Base-by-base conservation (phyloP, 1,140 invertebrate species). In the Oncopodura yosiiana region DNA sequence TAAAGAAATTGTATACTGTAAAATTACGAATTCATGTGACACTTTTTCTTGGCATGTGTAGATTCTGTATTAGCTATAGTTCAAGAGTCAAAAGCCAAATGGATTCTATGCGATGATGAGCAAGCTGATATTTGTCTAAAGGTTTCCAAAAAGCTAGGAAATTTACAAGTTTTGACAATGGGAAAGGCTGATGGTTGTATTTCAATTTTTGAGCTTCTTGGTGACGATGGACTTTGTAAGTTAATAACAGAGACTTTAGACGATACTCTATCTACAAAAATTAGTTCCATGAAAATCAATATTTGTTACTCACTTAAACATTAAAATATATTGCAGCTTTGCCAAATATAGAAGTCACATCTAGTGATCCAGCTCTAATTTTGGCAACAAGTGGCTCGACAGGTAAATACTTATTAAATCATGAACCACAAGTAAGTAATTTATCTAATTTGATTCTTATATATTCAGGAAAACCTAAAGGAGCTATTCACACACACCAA, bases 341-440 rank as follows among this genome's bases (percentile, higher is more conserved):
- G n/a, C 60, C 60, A 3, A 4, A 43, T 3, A 24, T 49, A 4
- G 44, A 50, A 24, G 27, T 45, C 1, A 52, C 27, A n/a, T 8
- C 14, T 1, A 24, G 49, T 11, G 55, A 62, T 26, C n/a, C 41
- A 1, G 49, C 50, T 3, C 27, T 58, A 2, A 52, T 62, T 12
- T 34, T 62, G 29, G 34, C 39, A 14, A 62, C 60, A 12, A 58
- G 55, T 29, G 60, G 60, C 23, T 55, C 60, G 12, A 61, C 59
- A 1, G 59, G 59, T 14, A 45, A 44, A 30, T 49, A 45, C 32
- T n/a, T n/a, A n/a, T n/a, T n/a, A n/a, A n/a, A n/a, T n/a, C n/a
- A n/a, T n/a, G n/a, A n/a, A n/a, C n/a, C n/a, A n/a, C n/a, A n/a
- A n/a, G n/a, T n/a, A n/a, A n/a, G n/a, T n/a, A n/a, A n/a, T n/a